Evolutionary conservation across 1,140 invertebrate genomes (phyloP).

Genomic region (Dinoponera quadriceps): DNA sequence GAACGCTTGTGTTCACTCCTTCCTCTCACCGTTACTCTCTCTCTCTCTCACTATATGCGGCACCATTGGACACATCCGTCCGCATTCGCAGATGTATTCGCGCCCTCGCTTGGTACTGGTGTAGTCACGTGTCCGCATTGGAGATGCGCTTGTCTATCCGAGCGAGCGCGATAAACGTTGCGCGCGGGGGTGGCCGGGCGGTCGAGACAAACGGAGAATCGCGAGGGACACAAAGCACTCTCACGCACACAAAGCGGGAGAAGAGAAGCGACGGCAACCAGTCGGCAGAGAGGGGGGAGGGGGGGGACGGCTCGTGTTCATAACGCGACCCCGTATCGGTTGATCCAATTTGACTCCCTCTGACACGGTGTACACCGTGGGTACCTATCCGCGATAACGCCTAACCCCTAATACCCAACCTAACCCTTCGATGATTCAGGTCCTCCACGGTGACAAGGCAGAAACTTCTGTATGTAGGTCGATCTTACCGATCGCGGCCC

Average conservation of each 20-base stretch:
- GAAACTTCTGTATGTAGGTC: constrained; percentile 63
- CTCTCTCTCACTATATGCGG: background rate
- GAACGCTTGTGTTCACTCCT: background rate
- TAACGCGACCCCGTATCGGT: constrained; percentile 77
- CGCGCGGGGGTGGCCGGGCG: constrained; percentile 29
- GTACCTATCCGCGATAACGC: constrained; percentile 62
- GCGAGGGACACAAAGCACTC: constrained; percentile 38
- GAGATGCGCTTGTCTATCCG: constrained; percentile 22
- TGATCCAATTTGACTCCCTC: constrained; percentile 79
- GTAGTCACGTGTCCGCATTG: constrained; percentile 32
- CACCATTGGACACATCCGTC: background rate
- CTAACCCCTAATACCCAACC: constrained; percentile 45
- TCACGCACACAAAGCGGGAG: constrained; percentile 54
- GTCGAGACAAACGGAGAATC: constrained; percentile 48
- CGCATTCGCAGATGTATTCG: constrained; percentile 17
- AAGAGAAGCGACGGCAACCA: constrained; percentile 31
- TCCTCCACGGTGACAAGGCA: background rate
- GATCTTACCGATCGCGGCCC: background rate
- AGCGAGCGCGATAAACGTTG: constrained; percentile 46
- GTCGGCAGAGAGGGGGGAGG: background rate
- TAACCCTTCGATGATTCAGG: constrained; percentile 26
- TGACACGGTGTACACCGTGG: constrained; percentile 61
- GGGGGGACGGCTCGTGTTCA: constrained; percentile 66
- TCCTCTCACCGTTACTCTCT: background rate
- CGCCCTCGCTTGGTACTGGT: constrained; percentile 9